These are phyloP conservation scores for Cosmopolites sordidus DNA, from an alignment of 2,888 invertebrate genomes.

Conservation along the genomic window DNA sequence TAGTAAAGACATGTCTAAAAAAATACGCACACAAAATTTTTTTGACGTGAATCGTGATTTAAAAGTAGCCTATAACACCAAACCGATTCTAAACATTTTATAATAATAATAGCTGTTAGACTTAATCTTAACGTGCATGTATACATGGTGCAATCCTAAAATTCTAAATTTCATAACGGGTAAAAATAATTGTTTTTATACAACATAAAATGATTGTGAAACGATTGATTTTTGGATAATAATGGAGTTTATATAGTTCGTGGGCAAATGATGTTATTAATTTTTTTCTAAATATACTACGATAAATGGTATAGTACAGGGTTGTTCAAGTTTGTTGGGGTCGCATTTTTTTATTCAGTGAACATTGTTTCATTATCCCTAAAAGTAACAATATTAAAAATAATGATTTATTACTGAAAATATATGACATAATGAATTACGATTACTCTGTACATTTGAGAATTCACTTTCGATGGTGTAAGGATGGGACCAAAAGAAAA, in stretches of 20 bases:
- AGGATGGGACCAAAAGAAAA: background rate
- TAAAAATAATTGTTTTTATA: conserved; percentile 8
- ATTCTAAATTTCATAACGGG: conserved; percentile 11
- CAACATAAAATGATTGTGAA: conserved; percentile 4
- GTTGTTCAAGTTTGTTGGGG: no score
- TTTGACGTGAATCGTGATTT: conserved; percentile 11
- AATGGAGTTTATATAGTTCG: background rate
- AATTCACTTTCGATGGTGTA: background rate
- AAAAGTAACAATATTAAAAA: no score
- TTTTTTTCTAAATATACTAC: background rate
- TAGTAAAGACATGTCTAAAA: conserved; percentile 13
- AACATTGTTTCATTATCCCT: no score
- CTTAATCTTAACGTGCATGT: conserved; percentile 5
- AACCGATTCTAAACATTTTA: conserved; percentile 15
- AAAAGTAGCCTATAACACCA: conserved; percentile 14
- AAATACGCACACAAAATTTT: conserved; percentile 10
- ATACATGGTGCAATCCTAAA: conserved; percentile 9
- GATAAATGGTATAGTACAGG: background rate
- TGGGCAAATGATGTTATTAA: background rate
- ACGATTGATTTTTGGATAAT: no score
- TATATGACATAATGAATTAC: no score
- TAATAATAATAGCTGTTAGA: conserved; percentile 13
- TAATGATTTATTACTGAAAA: no score
- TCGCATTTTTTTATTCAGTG: no score
- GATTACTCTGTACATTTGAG: background rate